Evolutionary conservation across 1,140 invertebrate genomes (phyloP).

Genomic region (Paramacrobiotus metropolitanus): DNA sequence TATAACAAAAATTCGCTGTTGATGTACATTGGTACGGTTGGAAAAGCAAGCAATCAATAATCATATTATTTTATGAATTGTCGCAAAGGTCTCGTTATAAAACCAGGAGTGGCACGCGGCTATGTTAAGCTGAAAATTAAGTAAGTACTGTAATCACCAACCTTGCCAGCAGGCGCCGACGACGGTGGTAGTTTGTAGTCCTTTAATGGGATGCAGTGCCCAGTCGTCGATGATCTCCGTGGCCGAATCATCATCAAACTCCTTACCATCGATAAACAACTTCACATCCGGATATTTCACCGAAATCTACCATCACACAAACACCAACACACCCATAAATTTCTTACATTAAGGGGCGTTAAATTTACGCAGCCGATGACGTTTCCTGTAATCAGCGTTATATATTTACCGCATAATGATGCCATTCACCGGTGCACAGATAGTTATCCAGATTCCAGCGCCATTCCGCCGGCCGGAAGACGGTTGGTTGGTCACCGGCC

Average conservation of each 20-base stretch:
- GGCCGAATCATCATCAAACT: conserved; percentile 38
- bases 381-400: no score
- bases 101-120: no score
- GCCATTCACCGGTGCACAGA: conserved; percentile 93
- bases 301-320: no score
- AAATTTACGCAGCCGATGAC: no score
- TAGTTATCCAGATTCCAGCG: conserved; percentile 51
- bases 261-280: conserved; percentile 47
- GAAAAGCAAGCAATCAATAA: no score
- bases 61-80: no score
- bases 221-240: conserved; percentile 96
- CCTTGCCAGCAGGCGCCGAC: conserved; percentile 96
- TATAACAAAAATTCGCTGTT: no score
- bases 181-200: conserved; percentile 69
- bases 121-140: not conserved
- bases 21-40: no score
- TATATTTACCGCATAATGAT: conserved; percentile 91
- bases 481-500: conserved; percentile 64
- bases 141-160: conserved; percentile 14
- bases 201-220: conserved; percentile 87
- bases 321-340: no score
- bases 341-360: no score
- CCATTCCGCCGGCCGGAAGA: conserved; percentile 93
- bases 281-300: conserved; percentile 48
- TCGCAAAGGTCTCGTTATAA: no score